Evolutionary conservation across 2,888 invertebrate genomes (phyloP).

Genomic region (Pediacus dermestoides): DNA sequence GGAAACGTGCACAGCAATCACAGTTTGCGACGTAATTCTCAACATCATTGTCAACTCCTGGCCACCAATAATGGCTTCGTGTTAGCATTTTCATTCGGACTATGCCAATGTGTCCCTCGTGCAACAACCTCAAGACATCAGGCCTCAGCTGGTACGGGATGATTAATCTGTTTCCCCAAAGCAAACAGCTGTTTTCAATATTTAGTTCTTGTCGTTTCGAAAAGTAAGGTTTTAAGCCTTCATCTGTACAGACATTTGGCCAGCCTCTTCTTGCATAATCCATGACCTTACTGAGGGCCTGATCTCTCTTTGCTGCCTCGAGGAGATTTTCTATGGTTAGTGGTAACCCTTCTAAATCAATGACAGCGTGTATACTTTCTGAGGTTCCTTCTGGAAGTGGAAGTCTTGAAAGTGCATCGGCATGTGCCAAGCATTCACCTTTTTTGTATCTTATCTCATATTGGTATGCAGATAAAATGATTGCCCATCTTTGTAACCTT

Average conservation of each 20-base stretch:
- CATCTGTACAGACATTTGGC: too few species aligned
- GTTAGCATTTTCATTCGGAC: conserved; percentile 16
- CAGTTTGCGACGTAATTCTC: conserved; percentile 15
- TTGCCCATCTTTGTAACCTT: conserved; percentile 21
- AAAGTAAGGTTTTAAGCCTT: conserved; percentile 9
- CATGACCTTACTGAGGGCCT: too few species aligned
- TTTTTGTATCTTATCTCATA: conserved; percentile 21
- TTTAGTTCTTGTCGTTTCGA: conserved; percentile 5
- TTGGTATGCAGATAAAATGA: conserved; percentile 19
- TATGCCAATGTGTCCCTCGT: conserved; percentile 15
- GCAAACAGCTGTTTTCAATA: conserved; percentile 5
- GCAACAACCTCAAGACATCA: conserved; percentile 11
- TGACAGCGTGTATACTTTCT: too few species aligned
- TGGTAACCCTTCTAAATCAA: too few species aligned
- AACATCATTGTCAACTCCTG: conserved; percentile 15
- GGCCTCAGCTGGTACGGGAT: conserved; percentile 8
- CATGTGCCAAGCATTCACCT: conserved; percentile 17
- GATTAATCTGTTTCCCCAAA: conserved; percentile 13
- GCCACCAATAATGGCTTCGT: conserved; percentile 19
- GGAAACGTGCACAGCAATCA: conserved; percentile 5
- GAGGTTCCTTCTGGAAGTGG: not conserved
- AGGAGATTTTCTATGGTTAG: too few species aligned
- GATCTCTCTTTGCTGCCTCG: too few species aligned
- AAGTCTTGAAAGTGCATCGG: conserved; percentile 5
- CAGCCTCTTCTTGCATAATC: too few species aligned